Evolutionary conservation across 2,797 vertebrate species (phyloP), one percentile per base, ranked within the genome.

Genomic region (Sorex maritimensis): DNA sequence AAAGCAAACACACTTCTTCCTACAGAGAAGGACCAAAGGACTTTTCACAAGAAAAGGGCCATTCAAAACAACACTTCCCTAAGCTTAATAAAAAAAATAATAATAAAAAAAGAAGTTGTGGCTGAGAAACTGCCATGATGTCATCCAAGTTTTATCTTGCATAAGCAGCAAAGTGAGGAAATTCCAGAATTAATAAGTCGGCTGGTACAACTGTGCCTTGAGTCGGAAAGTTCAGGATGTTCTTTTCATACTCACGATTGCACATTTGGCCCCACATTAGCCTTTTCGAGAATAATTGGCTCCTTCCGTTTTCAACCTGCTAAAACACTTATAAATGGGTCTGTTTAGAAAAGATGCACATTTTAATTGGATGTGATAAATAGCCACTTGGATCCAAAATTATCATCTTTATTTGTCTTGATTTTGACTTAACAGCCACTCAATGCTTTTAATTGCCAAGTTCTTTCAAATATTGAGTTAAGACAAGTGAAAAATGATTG

Each of bases 221-320:
- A 88, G 88, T 61, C 96, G 92, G 93, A 93, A 92, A 97, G 96
- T 97, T 97, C 97, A 96, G 81, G 61, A 92, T 97, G 97, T 97
- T 96, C 97, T 96, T 95, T 97, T 74, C 88, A 93, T 78, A 88
- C 90, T 94, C 86, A 84, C 55, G 13, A n/a, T 79, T 0, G 9
- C 95, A 96, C 95, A 85, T 95, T 96, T 95, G 97, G 95, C 97
- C 96, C 92, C 93, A 24, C 58, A 14, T 94, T 91, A 92, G 86
- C 92, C 89, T 97, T 93, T 95, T 91, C 90, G 94, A 94, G 93
- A 69, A 86, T 79, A 85, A 78, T 92, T 96, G 95, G 77, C 96
- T 96, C 67, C n/a, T 55, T 93, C 41, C 75, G 23, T 58, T 69
- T 87, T 30, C 63, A 81, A 65, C 73, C 95, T 95, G 85, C 86